Conservation (phyloP, 2,113 vertebrate species). For the Circaetus gallicus region DNA sequence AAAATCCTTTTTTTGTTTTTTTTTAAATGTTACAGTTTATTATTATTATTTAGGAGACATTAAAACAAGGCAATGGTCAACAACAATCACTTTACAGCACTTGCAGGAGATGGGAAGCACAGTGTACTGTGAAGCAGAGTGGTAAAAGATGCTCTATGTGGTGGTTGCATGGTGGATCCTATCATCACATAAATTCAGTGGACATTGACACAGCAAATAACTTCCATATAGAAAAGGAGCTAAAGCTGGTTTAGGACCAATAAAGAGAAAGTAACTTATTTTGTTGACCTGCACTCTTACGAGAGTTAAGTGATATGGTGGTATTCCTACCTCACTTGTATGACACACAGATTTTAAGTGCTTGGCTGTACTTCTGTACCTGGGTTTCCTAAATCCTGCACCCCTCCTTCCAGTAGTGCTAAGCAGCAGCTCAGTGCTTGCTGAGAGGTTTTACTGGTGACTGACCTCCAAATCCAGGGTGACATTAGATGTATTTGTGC, state of each 20-base stretch:
- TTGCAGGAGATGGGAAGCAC: not conserved
- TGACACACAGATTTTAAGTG: not conserved
- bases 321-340: not conserved
- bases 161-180: not conserved
- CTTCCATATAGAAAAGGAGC: not conserved
- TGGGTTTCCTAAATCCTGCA: not conserved
- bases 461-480: not conserved
- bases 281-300: not conserved
- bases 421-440: not conserved
- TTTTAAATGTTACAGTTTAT: not conserved
- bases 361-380: not conserved
- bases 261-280: not conserved
- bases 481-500: not conserved
- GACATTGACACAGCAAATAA: not conserved
- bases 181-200: not conserved
- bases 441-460: not conserved
- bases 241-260: not conserved
- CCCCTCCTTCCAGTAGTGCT: not conserved
- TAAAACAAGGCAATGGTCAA: conserved; percentile 62
- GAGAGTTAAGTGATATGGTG: not conserved
- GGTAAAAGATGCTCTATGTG: not conserved
- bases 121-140: not conserved
- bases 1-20: not conserved
- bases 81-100: conserved; percentile 42
- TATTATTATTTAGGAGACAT: conserved; percentile 65